A percentile compares a stretch with the other conserved stretches of the same genome.
These are phyloP conservation scores for Cydia amplana DNA, from an alignment of 1,140 invertebrate genomes.

Conservation along the genomic window DNA sequence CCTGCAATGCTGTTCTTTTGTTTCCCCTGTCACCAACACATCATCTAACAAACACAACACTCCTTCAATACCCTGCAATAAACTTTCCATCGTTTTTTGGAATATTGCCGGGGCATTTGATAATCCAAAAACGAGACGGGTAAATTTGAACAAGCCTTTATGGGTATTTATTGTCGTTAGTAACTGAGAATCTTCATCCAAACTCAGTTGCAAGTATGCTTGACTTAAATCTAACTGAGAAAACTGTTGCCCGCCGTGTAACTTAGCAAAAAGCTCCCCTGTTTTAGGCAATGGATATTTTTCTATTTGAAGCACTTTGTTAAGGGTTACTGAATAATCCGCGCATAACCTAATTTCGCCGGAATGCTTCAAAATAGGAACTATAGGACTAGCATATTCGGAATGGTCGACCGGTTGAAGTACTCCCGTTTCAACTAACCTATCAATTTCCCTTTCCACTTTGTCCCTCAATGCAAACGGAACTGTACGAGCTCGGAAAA, in stretches of 20 bases:
- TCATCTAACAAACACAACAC: constrained; percentile 52
- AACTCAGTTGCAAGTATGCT: constrained; percentile 43
- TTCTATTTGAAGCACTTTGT: constrained; percentile 31
- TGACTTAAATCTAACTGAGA: constrained; percentile 42
- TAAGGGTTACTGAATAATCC: constrained; percentile 33
- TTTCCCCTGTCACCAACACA: constrained; percentile 47
- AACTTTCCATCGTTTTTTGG: constrained; percentile 47
- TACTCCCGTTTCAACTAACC: constrained; percentile 6
- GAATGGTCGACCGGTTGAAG: constrained; percentile 19
- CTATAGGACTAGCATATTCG: constrained; percentile 23
- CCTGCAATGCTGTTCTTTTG: constrained; percentile 42
- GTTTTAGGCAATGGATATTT: constrained; percentile 30
- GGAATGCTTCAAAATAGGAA: constrained; percentile 27
- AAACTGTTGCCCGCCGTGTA: constrained; percentile 39
- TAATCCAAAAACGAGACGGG: constrained; percentile 42
- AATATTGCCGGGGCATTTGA: constrained; percentile 46
- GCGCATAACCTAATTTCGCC: constrained; percentile 33
- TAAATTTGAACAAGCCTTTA: constrained; percentile 45
- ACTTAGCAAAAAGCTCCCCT: constrained; percentile 28
- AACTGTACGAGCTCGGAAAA: constrained; percentile 19
- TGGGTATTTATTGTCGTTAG: constrained; percentile 46
- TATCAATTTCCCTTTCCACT: constrained; percentile 25
- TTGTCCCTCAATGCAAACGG: constrained; percentile 25
- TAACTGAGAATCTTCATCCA: constrained; percentile 41
- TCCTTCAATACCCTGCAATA: constrained; percentile 42